A percentile compares a stretch with the other conserved stretches of the same genome.
These are phyloP conservation scores for Eristalis intricaria DNA, from an alignment of 2,888 invertebrate genomes.

Conservation along the genomic window DNA sequence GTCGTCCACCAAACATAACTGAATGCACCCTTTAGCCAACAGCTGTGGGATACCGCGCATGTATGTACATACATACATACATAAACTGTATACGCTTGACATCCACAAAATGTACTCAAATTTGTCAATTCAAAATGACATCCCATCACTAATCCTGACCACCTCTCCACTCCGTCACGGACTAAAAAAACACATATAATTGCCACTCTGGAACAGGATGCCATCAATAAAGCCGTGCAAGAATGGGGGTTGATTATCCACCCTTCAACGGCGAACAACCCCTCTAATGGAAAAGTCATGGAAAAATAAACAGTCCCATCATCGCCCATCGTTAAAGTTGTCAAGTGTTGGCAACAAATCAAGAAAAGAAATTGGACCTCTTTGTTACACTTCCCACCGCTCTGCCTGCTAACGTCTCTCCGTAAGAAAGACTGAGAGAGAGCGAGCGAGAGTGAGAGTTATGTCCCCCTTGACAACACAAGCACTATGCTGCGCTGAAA, in stretches of 20 bases:
- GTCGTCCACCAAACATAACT: neutral
- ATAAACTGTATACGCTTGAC: neutral
- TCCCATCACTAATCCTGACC: constrained; percentile 7
- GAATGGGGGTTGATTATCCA: constrained; percentile 19
- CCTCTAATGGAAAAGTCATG: constrained; percentile 43
- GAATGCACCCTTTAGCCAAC: neutral
- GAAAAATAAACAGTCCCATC: constrained; percentile 63
- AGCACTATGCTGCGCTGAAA: constrained; percentile 58
- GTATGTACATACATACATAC: neutral
- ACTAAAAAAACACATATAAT: constrained; percentile 30
- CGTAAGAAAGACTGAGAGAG: constrained; percentile 5
- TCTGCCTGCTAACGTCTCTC: constrained; percentile 4
- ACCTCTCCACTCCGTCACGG: neutral
- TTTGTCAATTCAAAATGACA: constrained; percentile 35
- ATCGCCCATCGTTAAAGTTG: constrained; percentile 61
- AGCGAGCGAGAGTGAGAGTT: constrained; percentile 32
- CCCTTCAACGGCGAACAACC: constrained; percentile 25
- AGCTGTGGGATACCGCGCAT: too few species aligned
- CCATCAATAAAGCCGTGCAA: constrained; percentile 20
- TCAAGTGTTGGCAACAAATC: constrained; percentile 63
- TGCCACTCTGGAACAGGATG: constrained; percentile 34
- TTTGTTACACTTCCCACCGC: constrained; percentile 26
- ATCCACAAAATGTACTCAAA: constrained; percentile 17
- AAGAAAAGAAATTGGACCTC: constrained; percentile 60
- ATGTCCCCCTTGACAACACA: constrained; percentile 56